phyloP scores from a whole-genome alignment of 2,797 vertebrate species.

The Sphenodon punctatus region DNA sequence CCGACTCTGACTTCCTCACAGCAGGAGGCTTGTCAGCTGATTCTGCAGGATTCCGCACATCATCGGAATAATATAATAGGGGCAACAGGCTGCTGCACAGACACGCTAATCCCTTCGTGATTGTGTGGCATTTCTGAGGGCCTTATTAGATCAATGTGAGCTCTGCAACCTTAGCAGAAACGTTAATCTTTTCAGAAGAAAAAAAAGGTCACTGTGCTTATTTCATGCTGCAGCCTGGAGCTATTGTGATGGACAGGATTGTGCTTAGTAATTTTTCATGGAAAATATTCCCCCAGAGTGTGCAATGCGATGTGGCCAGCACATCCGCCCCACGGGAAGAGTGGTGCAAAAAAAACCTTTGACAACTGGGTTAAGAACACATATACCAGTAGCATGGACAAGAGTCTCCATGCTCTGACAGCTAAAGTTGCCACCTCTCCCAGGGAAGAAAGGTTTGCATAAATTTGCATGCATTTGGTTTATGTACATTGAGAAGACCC shows the following conservation, averaged over 20 bases:
- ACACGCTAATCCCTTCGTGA: slow-evolving; percentile 75
- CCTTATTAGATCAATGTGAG: slow-evolving; percentile 67
- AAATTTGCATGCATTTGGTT: too few species aligned
- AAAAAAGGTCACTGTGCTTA: slow-evolving; percentile 68
- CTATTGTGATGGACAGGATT: slow-evolving; percentile 42
- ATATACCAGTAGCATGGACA: too few species aligned
- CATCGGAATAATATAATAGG: slow-evolving; percentile 64
- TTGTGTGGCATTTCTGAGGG: slow-evolving; percentile 69
- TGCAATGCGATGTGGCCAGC: rapidly evolving
- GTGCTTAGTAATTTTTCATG: slow-evolving; percentile 26
- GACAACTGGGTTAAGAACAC: too few species aligned
- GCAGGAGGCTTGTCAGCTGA: slow-evolving; percentile 53
- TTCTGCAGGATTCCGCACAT: slow-evolving; percentile 63
- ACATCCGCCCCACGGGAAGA: too few species aligned
- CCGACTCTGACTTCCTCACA: slow-evolving; percentile 23
- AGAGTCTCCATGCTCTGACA: too few species aligned
- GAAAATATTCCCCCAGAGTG: not conserved
- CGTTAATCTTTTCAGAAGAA: slow-evolving; percentile 71
- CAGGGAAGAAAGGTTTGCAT: too few species aligned
- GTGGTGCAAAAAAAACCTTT: too few species aligned
- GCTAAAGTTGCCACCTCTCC: too few species aligned
- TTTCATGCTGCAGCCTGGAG: slow-evolving; percentile 54
- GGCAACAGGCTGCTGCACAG: slow-evolving; percentile 75
- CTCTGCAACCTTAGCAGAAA: slow-evolving; percentile 78
- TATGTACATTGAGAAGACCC: too few species aligned